Base-by-base conservation (phyloP, 2,113 vertebrate species). In the Phoenicopterus ruber region DNA sequence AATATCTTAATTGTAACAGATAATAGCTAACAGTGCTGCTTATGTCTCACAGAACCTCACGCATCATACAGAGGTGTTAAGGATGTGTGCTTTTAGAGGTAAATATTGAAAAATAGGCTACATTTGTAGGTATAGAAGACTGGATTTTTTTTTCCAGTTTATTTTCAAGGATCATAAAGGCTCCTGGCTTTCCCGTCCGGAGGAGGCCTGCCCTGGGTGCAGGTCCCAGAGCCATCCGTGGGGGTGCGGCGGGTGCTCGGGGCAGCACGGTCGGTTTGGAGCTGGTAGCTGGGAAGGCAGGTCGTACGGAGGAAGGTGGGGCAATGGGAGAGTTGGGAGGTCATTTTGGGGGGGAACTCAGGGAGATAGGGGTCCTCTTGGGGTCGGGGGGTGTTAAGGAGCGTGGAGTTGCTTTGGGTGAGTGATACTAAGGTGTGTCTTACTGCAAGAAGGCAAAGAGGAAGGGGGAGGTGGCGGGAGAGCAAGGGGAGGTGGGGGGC, bases 191-290 rank as follows among this genome's bases (percentile, higher is more conserved):
- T 70, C 16, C 26, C 1, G 0, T 42, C 40, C 44, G 21, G 21
- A 66, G 26, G 8, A 62, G 5, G 10, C 8, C 17, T 79, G 50
- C 29, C 14, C 21, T 67, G 36, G 42, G 14, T 74, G 26, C 34
- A 40, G 59, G 58, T 61, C 29, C 9, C 61, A 77, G 34, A 72
- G n/a, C 31, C 3, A 0, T 38, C 44, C 6, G 0, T 18, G 50
- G 10, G 10, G 26, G 28, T 46, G 3, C 0, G 5, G 29, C 1
- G 2, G 15, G 3, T 57, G 25, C n/a, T 79, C 0, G 0, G 16
- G 16, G 36, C n/a, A 69, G 9, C 6, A 4, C 0, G 1, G 25
- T 24, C 2, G 0, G 3, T 72, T 81, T 59, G n/a, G 32, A 55
- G 16, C 8, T 13, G 0, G 0, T 10, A 38, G 24, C 29, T 74